Base-by-base conservation (phyloP, 2,797 vertebrate genomes). In the Sebastes jordani region DNA sequence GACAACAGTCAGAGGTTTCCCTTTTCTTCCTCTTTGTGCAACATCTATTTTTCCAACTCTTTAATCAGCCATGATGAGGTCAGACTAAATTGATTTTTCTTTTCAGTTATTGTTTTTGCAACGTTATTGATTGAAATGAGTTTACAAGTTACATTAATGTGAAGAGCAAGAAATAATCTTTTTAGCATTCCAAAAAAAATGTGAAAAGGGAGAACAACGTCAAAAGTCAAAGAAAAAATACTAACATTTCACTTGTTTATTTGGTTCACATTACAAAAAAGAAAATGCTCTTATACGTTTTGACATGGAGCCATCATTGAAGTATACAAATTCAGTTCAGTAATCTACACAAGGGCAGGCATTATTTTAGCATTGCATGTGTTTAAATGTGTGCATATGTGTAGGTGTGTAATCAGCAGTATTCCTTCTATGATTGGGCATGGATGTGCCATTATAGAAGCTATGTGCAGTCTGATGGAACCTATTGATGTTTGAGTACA, bases 61-160 rank as follows among this genome's bases (percentile, higher is more conserved):
- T 96, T 95, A 96, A 97, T 95, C 94, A 96, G 95, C 97, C 95
- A 94, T 95, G 94, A 94, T 94, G 94, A 94, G 90, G 95, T 96
- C 95, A 95, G 93, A 93, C 88, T 60, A 81, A 86, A 88, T 86
- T 76, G 85, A 88, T 86, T 78, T 86, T 80, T 70, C 55, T 71
- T 80, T 82, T 78, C 34, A 10, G 29, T 46, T 54, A 66, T 14
- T 64, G 14, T 55, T 22, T 54, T 75, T 59, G 29, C 13, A 6
- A 59, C 13, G 27, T 64, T 69, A 80, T 84, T 34, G 60, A 86
- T 76, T 88, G 18, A 11, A 72, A 69, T 60, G 56, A 18, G 27
- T 86, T 78, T 64, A 56, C 52, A 76, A 65, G 64, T 58, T 52
- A n/a, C 49, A 42, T 74, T 34, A 46, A 66, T 20, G 11, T 68